Conservation (phyloP, 2,797 vertebrate species). For the Oryzias sinensis region DNA sequence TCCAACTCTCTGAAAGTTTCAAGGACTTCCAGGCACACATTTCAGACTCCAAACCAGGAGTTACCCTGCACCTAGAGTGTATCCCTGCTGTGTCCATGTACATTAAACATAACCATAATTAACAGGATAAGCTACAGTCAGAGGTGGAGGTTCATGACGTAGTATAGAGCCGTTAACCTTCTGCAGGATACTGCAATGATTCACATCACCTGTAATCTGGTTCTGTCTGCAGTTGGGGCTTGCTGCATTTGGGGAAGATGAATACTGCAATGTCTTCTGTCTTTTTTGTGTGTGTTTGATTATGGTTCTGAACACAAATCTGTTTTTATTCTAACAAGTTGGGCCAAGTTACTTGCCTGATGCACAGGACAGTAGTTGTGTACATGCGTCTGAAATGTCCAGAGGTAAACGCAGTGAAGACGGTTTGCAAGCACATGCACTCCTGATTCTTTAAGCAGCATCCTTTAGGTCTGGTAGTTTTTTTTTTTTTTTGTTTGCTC, state of each 20-base stretch:
- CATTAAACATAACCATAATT: slow-evolving; percentile 56
- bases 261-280: slow-evolving; percentile 58
- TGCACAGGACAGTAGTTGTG: slow-evolving; percentile 53
- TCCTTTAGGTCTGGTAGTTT: background rate
- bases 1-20: slow-evolving; percentile 53
- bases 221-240: slow-evolving; percentile 73
- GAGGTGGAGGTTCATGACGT: slow-evolving; percentile 42
- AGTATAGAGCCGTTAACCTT: slow-evolving; percentile 35
- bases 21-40: slow-evolving; percentile 49
- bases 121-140: slow-evolving; percentile 42
- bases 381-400: slow-evolving; percentile 46
- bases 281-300: slow-evolving; percentile 39
- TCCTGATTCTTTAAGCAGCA: slow-evolving; percentile 50
- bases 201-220: slow-evolving; percentile 61
- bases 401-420: slow-evolving; percentile 36
- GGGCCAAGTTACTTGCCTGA: slow-evolving; percentile 59
- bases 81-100: slow-evolving; percentile 44
- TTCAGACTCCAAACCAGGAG: slow-evolving; percentile 39
- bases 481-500: slow-evolving; percentile 40
- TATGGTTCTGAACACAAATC: slow-evolving; percentile 72
- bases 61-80: slow-evolving; percentile 50
- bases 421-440: slow-evolving; percentile 57
- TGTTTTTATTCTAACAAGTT: slow-evolving; percentile 33
- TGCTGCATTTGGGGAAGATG: slow-evolving; percentile 72
- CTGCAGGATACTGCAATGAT: slow-evolving; percentile 59